Percentiles rank a stretch among this genome's conserved stretches.
These are phyloP conservation scores for Drosophila acutilabella DNA, from an alignment of 2,888 invertebrate species.

Conservation along the genomic window DNA sequence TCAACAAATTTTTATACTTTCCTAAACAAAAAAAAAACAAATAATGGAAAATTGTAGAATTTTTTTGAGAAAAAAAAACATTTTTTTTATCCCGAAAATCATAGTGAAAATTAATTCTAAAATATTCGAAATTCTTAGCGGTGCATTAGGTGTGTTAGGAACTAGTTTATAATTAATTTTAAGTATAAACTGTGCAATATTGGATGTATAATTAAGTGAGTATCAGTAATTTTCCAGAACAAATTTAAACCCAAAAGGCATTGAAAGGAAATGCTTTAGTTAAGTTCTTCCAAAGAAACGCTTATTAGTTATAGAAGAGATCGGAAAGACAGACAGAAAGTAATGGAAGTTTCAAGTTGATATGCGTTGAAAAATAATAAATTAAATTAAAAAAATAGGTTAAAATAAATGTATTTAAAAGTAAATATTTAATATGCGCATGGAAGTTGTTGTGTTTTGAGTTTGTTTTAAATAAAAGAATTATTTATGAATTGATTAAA, in stretches of 20 bases:
- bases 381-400: background rate
- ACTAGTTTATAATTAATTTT: constrained; percentile 22
- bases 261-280: constrained; percentile 58
- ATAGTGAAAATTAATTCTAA: constrained; percentile 36
- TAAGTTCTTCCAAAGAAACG: constrained; percentile 81
- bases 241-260: constrained; percentile 20
- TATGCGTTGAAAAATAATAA: background rate
- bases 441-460: constrained; percentile 38
- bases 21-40: constrained; percentile 47
- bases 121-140: constrained; percentile 44
- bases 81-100: constrained; percentile 27
- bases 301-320: constrained; percentile 75
- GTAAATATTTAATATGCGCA: constrained; percentile 24
- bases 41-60: constrained; percentile 15
- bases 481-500: constrained; percentile 30
- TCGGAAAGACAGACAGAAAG: constrained; percentile 11
- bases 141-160: constrained; percentile 36
- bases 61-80: background rate
- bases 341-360: constrained; percentile 25
- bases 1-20: constrained; percentile 78
- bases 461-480: constrained; percentile 37
- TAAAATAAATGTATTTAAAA: background rate
- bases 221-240: constrained; percentile 26
- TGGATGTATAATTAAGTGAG: constrained; percentile 8
- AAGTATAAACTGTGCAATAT: constrained; percentile 24